These are phyloP conservation scores for Menidia menidia DNA, from an alignment of 2,797 vertebrate genomes.

Conservation along the genomic window DNA sequence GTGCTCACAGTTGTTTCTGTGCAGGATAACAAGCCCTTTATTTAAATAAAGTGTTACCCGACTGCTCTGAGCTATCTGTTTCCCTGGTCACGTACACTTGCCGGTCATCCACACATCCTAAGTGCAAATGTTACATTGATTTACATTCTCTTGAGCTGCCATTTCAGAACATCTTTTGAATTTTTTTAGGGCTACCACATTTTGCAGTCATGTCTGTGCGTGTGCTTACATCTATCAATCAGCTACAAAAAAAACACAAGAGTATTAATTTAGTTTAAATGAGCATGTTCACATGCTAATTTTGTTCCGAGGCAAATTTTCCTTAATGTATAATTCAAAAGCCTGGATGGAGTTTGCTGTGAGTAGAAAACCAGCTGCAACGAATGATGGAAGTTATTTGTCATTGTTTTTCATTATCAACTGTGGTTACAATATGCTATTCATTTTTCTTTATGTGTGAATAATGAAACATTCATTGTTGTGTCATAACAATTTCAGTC, in stretches of 20 bases:
- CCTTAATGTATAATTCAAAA: background rate
- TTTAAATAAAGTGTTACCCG: background rate
- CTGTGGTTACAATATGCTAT: too few species aligned
- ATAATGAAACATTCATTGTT: background rate
- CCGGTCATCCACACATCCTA: constrained; percentile 9
- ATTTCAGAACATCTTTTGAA: background rate
- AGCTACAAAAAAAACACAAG: background rate
- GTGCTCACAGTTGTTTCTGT: background rate
- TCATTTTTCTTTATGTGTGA: background rate
- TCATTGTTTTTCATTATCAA: too few species aligned
- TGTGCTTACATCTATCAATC: background rate
- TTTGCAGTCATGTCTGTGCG: background rate
- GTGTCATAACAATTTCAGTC: background rate
- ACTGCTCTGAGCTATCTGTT: background rate
- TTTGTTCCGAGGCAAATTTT: background rate
- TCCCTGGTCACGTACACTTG: background rate
- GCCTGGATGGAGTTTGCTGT: background rate
- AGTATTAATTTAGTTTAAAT: background rate
- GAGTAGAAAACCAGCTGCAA: too few species aligned
- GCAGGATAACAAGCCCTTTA: background rate
- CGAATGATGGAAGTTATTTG: too few species aligned
- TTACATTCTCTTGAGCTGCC: background rate
- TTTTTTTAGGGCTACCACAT: background rate
- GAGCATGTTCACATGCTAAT: background rate
- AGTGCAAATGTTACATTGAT: background rate